Conservation (phyloP, 2,888 invertebrate species). For the Neuroscelio doddi region DNA sequence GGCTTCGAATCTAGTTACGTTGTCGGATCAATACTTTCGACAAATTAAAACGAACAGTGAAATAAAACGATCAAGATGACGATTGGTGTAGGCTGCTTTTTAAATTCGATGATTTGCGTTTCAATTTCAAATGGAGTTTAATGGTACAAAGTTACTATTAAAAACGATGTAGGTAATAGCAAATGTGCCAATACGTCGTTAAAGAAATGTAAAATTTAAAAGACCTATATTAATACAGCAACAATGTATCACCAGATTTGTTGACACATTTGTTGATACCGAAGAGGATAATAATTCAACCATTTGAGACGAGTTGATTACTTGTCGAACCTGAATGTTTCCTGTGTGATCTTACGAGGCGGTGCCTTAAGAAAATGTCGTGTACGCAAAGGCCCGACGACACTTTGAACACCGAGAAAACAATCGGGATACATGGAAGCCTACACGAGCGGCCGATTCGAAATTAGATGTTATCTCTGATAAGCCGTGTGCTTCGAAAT, state of each 20-base stretch:
- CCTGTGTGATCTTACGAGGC: conserved; percentile 37
- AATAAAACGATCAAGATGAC: too few relatives aligned
- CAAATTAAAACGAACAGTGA: too few relatives aligned
- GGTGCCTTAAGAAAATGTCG: conserved; percentile 46
- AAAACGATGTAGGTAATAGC: too few relatives aligned
- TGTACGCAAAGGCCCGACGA: conserved; percentile 39
- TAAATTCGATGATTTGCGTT: too few relatives aligned
- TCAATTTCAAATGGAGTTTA: too few relatives aligned
- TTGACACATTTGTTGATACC: too few relatives aligned
- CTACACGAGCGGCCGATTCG: conserved; percentile 64
- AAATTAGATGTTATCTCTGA: conserved; percentile 71
- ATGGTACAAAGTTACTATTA: too few relatives aligned
- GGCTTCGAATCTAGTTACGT: too few relatives aligned
- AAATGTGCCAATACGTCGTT: too few relatives aligned
- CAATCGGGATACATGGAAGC: conserved; percentile 57
- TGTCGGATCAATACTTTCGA: too few relatives aligned
- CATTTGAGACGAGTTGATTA: conserved; percentile 27
- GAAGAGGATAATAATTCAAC: conserved; percentile 30
- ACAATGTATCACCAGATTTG: not conserved
- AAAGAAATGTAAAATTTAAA: too few relatives aligned
- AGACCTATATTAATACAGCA: not conserved
- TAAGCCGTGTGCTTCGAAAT: conserved; percentile 54
- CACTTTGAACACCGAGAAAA: conserved; percentile 51
- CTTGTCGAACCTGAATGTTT: conserved; percentile 31
- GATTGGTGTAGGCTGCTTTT: too few relatives aligned